phyloP scores from a whole-genome alignment of 2,797 vertebrate species.

The Trachops cirrhosus region DNA sequence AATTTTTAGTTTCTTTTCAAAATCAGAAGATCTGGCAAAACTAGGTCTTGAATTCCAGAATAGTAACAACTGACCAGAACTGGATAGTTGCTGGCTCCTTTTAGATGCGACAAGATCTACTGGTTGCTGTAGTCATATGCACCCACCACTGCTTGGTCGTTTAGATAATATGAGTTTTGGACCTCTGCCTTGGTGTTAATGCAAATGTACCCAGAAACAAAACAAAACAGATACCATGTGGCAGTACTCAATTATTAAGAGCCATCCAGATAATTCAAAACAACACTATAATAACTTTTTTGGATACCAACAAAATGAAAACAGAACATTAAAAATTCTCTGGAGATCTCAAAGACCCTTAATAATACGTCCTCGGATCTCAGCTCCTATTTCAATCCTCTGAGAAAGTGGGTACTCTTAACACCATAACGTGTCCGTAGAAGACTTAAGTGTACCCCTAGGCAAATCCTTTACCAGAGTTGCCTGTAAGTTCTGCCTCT shows the following conservation, averaged over 20 bases:
- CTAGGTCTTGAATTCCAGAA: conserved; percentile 29
- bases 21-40: conserved; percentile 51
- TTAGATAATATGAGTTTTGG: neutral
- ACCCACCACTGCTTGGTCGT: neutral
- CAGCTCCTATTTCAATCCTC: neutral
- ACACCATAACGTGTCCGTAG: neutral
- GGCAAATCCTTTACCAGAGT: neutral
- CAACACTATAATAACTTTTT: neutral
- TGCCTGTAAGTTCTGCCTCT: neutral
- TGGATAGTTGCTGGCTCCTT: neutral
- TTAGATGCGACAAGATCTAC: neutral
- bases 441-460: neutral
- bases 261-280: neutral
- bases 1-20: conserved; percentile 49
- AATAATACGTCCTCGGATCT: neutral
- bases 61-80: neutral
- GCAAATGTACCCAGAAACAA: neutral
- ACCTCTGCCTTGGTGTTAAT: neutral
- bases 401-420: neutral
- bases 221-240: neutral
- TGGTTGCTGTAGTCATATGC: neutral
- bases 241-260: neutral
- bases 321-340: conserved; percentile 4
- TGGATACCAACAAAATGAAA: conserved; percentile 32
- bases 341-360: neutral